Base-by-base conservation (phyloP, 2,113 vertebrate species). In the Heterotis niloticus region DNA sequence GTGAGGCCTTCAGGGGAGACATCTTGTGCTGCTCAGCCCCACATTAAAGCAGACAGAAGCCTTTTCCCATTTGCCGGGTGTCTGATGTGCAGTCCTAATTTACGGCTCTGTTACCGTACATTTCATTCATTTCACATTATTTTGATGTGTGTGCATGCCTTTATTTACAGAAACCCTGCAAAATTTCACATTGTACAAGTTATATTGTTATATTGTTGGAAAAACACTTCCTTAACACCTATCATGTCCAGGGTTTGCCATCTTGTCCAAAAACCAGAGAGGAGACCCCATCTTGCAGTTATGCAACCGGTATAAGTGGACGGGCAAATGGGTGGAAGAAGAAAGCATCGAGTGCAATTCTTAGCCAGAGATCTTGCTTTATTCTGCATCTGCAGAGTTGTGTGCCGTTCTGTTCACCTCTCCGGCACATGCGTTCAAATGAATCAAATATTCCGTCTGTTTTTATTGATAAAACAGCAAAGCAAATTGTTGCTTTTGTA, bases 261-360 rank as follows among this genome's bases (percentile, higher is more conserved):
- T 24, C 51, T 17, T 1, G 20, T 72, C 70, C 54, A n/a, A 72
- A 13, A 56, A 54, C 23, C 1, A 26, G 23, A 57, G n/a, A 24
- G 71, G 52, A 54, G 56, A 13, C n/a, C 57, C 24, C 57, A 54
- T 74, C n/a, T 74, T 74, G 7, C 57, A 23, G 71, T 74, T 74
- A 74, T 74, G 71, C 71, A 74, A 74, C 24, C 14, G 26, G 24
- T 5, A 17, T 4, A 56, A 23, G 0, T 9, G 10, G 52, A 28
- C 54, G 28, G 71, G 10, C 68, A 17, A 9, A 26, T 20, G 29
- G 34, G 34, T 51, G 34, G 68, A 28, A 68, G 66, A 11, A 11
- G 11, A 68, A 29, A 28, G 18, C 71, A 14, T 74, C 17, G 51
- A 26, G 24, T 74, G 0, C 23, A 52, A 24, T 20, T 73, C n/a